These are phyloP conservation scores for Scaptomyza polygonia DNA, from an alignment of 2,888 invertebrate genomes.

Conservation along the genomic window DNA sequence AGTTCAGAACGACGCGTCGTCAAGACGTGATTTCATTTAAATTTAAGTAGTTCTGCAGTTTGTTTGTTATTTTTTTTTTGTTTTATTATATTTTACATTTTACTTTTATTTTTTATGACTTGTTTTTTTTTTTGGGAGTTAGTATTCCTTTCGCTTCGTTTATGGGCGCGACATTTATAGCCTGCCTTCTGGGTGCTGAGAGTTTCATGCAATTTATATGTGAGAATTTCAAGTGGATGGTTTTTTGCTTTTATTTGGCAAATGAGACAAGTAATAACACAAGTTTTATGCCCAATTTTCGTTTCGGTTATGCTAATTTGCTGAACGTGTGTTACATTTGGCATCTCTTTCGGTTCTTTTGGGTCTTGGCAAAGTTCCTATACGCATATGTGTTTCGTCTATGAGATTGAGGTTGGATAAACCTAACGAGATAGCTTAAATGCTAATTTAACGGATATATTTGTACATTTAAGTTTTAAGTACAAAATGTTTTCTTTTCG, in stretches of 20 bases:
- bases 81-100: constrained; percentile 17
- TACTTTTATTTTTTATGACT: constrained; percentile 12
- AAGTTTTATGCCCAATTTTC: constrained; percentile 62
- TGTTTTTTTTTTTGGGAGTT: constrained; percentile 39
- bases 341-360: constrained; percentile 20
- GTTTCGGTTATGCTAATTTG: constrained; percentile 51
- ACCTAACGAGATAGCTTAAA: constrained; percentile 29
- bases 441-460: constrained; percentile 4
- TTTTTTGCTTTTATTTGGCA: constrained; percentile 29
- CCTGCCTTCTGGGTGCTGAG: constrained; percentile 30
- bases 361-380: constrained; percentile 25
- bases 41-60: constrained; percentile 67
- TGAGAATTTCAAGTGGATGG: constrained; percentile 49
- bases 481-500: constrained; percentile 43
- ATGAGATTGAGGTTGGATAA: constrained; percentile 44
- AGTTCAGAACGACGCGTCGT: constrained; percentile 64
- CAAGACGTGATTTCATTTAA: constrained; percentile 69
- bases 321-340: constrained; percentile 66
- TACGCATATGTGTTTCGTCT: background rate
- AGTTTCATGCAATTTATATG: constrained; percentile 63
- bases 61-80: constrained; percentile 43
- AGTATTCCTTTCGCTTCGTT: constrained; percentile 17
- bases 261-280: constrained; percentile 55
- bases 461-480: constrained; percentile 2
- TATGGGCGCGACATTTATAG: constrained; percentile 45